Conservation (phyloP, 2,888 invertebrate species). For the Apodemia zela region DNA sequence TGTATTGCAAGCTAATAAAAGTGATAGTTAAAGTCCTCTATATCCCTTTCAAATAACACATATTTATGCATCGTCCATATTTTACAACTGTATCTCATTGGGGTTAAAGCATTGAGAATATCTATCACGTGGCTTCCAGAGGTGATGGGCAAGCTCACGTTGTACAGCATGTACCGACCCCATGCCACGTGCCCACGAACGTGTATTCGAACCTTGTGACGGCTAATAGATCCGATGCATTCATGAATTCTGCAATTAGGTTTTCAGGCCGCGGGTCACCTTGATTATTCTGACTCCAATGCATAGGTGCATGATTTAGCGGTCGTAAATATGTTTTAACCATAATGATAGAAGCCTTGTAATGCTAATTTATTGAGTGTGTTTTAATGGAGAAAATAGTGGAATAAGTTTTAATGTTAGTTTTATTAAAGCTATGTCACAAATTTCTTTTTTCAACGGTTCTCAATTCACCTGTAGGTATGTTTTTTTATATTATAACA, state of each 20-base stretch:
- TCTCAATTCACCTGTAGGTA: too few relatives aligned
- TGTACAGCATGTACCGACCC: constrained; percentile 35
- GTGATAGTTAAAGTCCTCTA: background rate
- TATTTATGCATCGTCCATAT: constrained; percentile 4
- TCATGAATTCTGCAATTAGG: constrained; percentile 50
- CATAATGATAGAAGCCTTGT: too few relatives aligned
- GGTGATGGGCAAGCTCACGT: constrained; percentile 42
- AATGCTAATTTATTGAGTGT: too few relatives aligned
- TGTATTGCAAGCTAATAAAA: background rate
- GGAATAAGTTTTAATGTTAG: too few relatives aligned
- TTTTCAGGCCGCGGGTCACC: constrained; percentile 43
- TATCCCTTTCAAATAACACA: constrained; percentile 6
- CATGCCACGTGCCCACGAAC: constrained; percentile 40
- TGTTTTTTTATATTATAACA: too few relatives aligned
- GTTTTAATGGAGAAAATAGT: too few relatives aligned
- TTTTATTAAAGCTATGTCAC: too few relatives aligned
- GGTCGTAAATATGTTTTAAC: background rate
- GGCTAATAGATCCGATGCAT: constrained; percentile 37
- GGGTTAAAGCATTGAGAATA: constrained; percentile 28
- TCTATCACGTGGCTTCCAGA: constrained; percentile 30
- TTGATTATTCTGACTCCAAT: constrained; percentile 34
- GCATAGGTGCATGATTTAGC: constrained; percentile 3
- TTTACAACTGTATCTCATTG: constrained; percentile 18
- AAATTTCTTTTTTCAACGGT: too few relatives aligned
- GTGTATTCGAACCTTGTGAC: constrained; percentile 48